phyloP scores from a whole-genome alignment of 92 coral and sea anemone species.

The Porites divaricata region DNA sequence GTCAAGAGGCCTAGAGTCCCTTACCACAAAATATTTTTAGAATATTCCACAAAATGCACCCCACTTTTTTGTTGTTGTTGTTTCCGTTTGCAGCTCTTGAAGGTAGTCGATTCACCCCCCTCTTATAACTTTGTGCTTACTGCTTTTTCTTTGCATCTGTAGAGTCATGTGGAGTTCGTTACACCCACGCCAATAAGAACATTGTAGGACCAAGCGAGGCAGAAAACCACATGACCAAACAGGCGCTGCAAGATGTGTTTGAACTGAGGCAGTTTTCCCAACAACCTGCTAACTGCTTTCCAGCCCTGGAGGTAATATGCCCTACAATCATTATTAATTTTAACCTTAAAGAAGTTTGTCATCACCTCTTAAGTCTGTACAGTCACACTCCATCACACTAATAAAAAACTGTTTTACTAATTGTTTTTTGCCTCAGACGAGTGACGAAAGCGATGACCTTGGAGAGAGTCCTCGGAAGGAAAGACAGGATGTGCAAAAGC shows the following conservation, averaged over 20 bases:
- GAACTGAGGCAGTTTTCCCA: conserved; percentile 89
- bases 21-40: no score
- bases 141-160: neutral
- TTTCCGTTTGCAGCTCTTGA: no score
- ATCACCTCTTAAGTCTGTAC: no score
- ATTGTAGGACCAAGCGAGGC: conserved; percentile 91
- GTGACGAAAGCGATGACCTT: conserved; percentile 86
- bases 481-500: neutral
- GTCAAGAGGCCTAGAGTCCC: no score
- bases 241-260: conserved; percentile 94
- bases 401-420: no score
- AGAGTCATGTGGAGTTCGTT: conserved; percentile 94
- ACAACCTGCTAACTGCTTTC: conserved; percentile 99
- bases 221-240: conserved; percentile 94
- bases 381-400: no score
- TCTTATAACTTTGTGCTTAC: no score
- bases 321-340: no score
- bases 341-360: no score
- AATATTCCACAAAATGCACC: no score
- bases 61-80: no score
- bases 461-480: conserved; percentile 30
- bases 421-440: conserved; percentile 33
- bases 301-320: conserved; percentile 78
- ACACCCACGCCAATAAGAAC: conserved; percentile 83
- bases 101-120: no score